Percentiles rank a stretch among this genome's conserved stretches.
These are phyloP conservation scores for Smutsia gigantea DNA, from an alignment of 2,797 vertebrate species.

Conservation along the genomic window DNA sequence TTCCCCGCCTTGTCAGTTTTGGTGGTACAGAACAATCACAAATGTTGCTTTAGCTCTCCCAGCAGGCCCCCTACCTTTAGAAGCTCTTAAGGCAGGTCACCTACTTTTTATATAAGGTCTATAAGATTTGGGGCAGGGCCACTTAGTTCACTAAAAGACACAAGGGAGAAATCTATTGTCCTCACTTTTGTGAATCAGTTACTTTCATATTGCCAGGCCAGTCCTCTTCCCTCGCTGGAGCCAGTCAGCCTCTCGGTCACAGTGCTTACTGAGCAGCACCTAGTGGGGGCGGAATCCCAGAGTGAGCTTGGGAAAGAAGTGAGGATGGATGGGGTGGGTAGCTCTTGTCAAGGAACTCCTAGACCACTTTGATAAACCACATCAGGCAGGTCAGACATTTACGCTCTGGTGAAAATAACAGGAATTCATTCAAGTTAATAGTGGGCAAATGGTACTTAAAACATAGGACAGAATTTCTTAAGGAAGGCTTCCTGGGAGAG, in stretches of 20 bases:
- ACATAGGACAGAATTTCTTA: background rate
- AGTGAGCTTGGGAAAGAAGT: background rate
- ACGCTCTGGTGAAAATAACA: background rate
- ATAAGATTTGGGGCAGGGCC: background rate
- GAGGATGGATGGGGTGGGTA: too few species aligned
- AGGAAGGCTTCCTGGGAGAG: background rate
- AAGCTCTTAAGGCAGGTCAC: background rate
- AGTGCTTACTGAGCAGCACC: background rate
- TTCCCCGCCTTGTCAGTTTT: background rate
- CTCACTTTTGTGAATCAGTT: background rate
- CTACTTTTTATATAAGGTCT: background rate
- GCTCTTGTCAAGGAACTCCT: background rate
- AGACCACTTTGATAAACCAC: background rate
- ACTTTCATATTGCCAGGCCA: background rate
- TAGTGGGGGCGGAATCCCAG: background rate
- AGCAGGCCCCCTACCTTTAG: background rate
- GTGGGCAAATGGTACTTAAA: background rate
- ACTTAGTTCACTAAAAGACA: background rate
- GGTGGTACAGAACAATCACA: background rate
- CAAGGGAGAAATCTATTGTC: background rate
- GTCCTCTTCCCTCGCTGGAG: background rate
- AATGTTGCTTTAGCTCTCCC: background rate
- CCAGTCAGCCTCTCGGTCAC: background rate
- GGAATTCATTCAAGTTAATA: background rate
- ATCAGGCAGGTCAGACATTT: background rate